Percentiles rank a stretch among this genome's conserved stretches.
These are phyloP conservation scores for Gavialis gangeticus DNA, from an alignment of 2,113 vertebrate species.

Conservation along the genomic window DNA sequence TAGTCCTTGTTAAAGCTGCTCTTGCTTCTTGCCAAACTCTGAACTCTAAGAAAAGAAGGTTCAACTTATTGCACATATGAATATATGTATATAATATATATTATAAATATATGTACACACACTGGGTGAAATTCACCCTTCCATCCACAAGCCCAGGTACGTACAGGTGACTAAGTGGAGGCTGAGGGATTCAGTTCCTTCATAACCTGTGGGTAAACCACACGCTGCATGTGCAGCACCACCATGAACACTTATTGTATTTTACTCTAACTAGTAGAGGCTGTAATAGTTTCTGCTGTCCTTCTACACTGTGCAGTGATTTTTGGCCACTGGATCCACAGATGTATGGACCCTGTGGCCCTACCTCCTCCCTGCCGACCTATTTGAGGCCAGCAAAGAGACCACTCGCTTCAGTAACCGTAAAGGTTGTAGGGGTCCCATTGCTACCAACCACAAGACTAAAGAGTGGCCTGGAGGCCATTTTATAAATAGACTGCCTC, in stretches of 20 bases:
- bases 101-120: background rate
- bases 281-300: background rate
- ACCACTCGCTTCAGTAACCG: constrained; percentile 1
- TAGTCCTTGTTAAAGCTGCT: background rate
- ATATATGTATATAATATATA: background rate
- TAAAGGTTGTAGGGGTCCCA: constrained; percentile 31
- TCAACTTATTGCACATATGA: background rate
- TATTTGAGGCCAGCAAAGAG: constrained; percentile 5
- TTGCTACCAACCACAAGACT: constrained; percentile 32
- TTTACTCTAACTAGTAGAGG: background rate
- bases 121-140: background rate
- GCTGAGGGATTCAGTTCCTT: background rate
- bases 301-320: background rate
- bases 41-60: background rate
- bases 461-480: background rate
- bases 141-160: background rate
- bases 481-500: constrained; percentile 53
- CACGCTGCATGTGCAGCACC: background rate
- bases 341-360: constrained; percentile 24
- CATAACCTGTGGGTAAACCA: background rate
- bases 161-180: background rate
- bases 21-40: constrained; percentile 1
- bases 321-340: constrained; percentile 43
- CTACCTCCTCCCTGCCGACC: constrained; percentile 13
- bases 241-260: background rate